Percentiles rank a stretch among this genome's conserved stretches.
Conservation (phyloP, 2,888 invertebrate genomes). For the Cordilura impudica region DNA sequence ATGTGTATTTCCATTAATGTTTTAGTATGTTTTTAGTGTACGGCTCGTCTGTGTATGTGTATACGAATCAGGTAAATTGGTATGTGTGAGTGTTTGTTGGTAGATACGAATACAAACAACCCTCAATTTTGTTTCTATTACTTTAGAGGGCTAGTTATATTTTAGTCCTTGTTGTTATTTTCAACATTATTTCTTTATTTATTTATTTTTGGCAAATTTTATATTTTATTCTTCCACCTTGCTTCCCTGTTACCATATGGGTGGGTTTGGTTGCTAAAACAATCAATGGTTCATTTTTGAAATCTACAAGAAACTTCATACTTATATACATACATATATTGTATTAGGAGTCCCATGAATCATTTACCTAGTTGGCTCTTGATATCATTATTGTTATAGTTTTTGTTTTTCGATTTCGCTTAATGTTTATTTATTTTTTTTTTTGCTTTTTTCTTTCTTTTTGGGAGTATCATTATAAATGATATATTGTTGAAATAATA, state of each 20-base stretch:
- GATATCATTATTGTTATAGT: conserved; percentile 11
- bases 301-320: neutral
- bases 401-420: conserved; percentile 21
- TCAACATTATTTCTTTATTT: neutral
- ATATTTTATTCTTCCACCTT: neutral
- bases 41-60: neutral
- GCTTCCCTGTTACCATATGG: neutral
- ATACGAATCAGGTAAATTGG: conserved; percentile 39
- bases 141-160: conserved; percentile 29
- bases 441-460: neutral
- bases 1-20: neutral
- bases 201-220: conserved; percentile 24
- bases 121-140: conserved; percentile 25
- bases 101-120: conserved; percentile 7
- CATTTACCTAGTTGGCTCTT: conserved; percentile 41
- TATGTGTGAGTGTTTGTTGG: neutral
- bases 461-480: conserved; percentile 52
- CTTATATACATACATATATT: conserved; percentile 1
- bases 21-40: neutral
- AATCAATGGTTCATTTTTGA: conserved; percentile 33
- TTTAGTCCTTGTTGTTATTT: conserved; percentile 1
- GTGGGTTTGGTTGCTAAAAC: conserved; percentile 37
- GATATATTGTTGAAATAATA: conserved; percentile 38
- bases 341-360: conserved; percentile 58
- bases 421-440: too few species aligned